A percentile compares a stretch with the other conserved stretches of the same genome.
These are phyloP conservation scores for Phyllopteryx taeniolatus DNA, from an alignment of 2,113 vertebrate species.

Conservation along the genomic window DNA sequence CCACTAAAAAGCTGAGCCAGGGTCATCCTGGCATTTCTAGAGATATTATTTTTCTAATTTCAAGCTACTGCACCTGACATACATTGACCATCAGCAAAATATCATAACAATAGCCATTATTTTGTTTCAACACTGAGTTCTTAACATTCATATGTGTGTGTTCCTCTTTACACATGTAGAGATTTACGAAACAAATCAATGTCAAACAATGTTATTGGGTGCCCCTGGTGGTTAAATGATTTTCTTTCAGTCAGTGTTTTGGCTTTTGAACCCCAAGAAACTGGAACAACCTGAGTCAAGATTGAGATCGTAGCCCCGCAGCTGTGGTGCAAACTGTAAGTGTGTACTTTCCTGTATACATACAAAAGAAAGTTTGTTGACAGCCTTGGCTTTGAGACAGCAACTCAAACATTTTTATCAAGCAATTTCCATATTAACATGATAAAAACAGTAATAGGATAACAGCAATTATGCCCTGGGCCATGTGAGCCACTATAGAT, in stretches of 20 bases:
- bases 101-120: neutral
- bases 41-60: neutral
- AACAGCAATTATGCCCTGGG: constrained; percentile 47
- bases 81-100: neutral
- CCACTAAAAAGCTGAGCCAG: no score
- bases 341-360: constrained; percentile 26
- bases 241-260: constrained; percentile 21
- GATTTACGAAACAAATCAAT: neutral
- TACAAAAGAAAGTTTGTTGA: constrained; percentile 28
- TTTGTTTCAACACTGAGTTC: neutral
- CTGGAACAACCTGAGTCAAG: constrained; percentile 40
- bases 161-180: neutral
- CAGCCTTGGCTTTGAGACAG: constrained; percentile 20
- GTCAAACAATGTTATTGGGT: neutral
- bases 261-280: constrained; percentile 40
- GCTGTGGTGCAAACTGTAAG: constrained; percentile 25
- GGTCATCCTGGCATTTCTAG: neutral
- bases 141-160: neutral
- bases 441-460: constrained; percentile 59
- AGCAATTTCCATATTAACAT: constrained; percentile 39
- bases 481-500: constrained; percentile 24
- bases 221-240: neutral
- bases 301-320: constrained; percentile 47
- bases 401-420: constrained; percentile 50
- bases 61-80: neutral